These are phyloP conservation scores for Acronicta psi DNA, from an alignment of 2,888 invertebrate species.

Conservation along the genomic window DNA sequence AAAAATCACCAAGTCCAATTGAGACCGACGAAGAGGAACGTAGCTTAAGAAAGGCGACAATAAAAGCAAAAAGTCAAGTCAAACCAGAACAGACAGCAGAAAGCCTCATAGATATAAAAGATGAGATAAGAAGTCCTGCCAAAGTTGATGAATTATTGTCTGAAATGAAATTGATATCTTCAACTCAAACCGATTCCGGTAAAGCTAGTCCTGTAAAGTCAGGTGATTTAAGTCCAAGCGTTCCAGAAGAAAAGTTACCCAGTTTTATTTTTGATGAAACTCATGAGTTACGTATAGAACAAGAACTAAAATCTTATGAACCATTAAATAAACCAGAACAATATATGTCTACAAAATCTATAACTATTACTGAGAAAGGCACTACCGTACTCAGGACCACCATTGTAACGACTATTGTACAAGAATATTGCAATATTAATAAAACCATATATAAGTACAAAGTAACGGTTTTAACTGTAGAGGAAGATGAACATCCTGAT, in stretches of 20 bases:
- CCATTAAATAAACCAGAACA: conserved; percentile 31
- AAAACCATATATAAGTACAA: conserved; percentile 33
- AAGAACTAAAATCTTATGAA: conserved; percentile 46
- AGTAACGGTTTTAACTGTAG: conserved; percentile 39
- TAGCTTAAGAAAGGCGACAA: background rate
- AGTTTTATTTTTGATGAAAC: conserved; percentile 27
- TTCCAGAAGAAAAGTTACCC: conserved; percentile 10
- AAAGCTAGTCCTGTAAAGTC: background rate
- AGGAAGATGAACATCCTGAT: conserved; percentile 50
- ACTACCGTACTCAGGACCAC: background rate
- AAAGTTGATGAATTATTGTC: background rate
- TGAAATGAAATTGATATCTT: background rate
- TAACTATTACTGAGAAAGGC: conserved; percentile 22
- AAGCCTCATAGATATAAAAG: background rate
- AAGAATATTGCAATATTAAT: conserved; percentile 42
- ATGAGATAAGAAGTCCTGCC: background rate
- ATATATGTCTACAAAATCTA: conserved; percentile 13
- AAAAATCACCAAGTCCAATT: background rate
- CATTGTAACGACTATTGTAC: conserved; percentile 31
- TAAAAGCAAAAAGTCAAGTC: background rate
- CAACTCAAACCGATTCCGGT: background rate
- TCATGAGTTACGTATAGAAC: conserved; percentile 33
- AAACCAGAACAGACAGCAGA: background rate
- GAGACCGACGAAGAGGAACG: background rate
- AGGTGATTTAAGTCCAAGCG: background rate